Evolutionary conservation across 1,140 invertebrate species (phyloP).

Genomic region (Meloidogyne floridensis): DNA sequence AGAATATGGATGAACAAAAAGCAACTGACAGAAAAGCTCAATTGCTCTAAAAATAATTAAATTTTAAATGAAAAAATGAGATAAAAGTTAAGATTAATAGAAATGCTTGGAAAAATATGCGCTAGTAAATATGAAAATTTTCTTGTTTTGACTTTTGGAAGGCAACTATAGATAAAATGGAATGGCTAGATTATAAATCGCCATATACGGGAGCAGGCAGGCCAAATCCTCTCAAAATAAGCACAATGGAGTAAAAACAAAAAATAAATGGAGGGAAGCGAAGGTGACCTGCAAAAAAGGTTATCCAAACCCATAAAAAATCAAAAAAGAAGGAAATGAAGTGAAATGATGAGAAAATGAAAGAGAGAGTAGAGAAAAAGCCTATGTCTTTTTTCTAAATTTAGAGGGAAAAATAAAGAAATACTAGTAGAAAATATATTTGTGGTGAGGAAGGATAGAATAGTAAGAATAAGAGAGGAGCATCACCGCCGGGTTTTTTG

Average conservation of each 20-base stretch:
- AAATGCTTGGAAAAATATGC: too few relatives aligned
- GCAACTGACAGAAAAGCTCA: slow-evolving; percentile 41
- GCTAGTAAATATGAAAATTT: too few relatives aligned
- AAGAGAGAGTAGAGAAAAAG: not conserved
- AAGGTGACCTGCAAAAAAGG: slow-evolving; percentile 18
- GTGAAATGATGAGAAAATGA: not conserved
- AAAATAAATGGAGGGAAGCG: not conserved
- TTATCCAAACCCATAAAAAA: not conserved
- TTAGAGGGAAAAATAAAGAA: not conserved
- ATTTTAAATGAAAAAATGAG: not conserved
- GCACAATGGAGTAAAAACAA: too few relatives aligned
- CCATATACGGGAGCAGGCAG: too few relatives aligned
- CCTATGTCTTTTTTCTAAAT: not conserved
- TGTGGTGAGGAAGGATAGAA: not conserved
- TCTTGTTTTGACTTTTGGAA: too few relatives aligned
- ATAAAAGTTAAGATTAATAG: not conserved
- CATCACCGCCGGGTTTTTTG: not conserved
- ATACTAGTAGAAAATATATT: not conserved
- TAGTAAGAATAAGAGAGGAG: not conserved
- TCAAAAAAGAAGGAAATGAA: slow-evolving; percentile 10
- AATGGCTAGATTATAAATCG: too few relatives aligned
- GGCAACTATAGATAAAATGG: too few relatives aligned
- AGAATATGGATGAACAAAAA: slow-evolving; percentile 40
- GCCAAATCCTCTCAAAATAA: not conserved
- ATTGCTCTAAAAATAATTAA: slow-evolving; percentile 41